These are phyloP conservation scores for Caenorhabditis briggsae DNA, from an alignment of 1,140 invertebrate genomes.

Conservation along the genomic window DNA sequence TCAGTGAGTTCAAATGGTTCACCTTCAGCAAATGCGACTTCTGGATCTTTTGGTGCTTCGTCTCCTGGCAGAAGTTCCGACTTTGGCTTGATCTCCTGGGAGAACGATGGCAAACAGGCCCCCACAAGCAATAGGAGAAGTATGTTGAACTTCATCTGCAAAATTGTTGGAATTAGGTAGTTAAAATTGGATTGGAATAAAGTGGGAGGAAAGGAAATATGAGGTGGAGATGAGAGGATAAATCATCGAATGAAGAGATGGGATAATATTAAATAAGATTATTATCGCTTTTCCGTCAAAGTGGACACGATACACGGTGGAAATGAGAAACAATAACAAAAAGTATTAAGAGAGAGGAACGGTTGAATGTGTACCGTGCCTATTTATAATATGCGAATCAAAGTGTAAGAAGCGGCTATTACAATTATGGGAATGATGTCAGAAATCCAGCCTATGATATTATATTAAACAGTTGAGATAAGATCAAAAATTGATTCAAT, in stretches of 20 bases:
- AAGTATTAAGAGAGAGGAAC: constrained; percentile 18
- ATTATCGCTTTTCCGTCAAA: constrained; percentile 27
- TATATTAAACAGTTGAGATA: neutral
- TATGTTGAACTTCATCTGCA: constrained; percentile 44
- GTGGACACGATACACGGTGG: neutral
- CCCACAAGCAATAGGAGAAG: constrained; percentile 51
- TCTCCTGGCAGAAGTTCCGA: constrained; percentile 17
- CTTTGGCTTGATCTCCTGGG: constrained; percentile 37
- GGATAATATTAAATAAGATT: constrained; percentile 48
- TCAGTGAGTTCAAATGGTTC: constrained; percentile 41
- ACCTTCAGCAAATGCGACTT: constrained; percentile 42
- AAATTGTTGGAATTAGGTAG: neutral
- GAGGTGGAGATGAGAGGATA: neutral
- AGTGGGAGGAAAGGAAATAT: neutral
- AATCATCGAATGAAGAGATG: constrained; percentile 24
- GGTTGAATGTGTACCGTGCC: neutral
- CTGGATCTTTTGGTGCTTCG: constrained; percentile 47
- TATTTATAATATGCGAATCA: constrained; percentile 1
- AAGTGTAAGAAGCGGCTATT: constrained; percentile 34
- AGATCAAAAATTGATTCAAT: neutral
- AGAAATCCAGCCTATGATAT: neutral
- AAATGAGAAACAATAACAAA: constrained; percentile 9
- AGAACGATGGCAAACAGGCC: constrained; percentile 13
- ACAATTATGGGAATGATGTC: neutral
- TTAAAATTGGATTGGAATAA: neutral